Evolutionary conservation across 2,113 vertebrate genomes (phyloP), one percentile per base, ranked within the genome.

Genomic region (Cinclus mexicanus): DNA sequence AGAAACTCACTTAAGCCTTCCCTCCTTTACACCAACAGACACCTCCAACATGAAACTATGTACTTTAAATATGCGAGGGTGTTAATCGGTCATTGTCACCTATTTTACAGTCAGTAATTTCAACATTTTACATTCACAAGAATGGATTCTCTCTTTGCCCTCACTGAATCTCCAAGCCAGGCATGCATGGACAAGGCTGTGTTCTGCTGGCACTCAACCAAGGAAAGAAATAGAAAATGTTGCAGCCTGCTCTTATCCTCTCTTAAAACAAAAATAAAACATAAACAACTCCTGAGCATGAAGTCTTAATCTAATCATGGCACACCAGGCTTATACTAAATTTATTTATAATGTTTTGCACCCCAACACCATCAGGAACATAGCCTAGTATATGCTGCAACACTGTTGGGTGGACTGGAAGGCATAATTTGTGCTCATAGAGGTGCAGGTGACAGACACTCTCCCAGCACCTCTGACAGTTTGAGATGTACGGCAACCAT

Each of bases 251-350:
- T 68, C 39, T 68, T 75, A 81, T 9, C 28, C 28, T 53, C 68
- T 69, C 76, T 71, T 70, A 65, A 85, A 95, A 85, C 22, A 90
- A 89, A 57, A 84, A 63, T 21, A 89, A 78, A 19, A 31, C 33
- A 83, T 20, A 63, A 86, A 72, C 24, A 79, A 61, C 29, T 55
- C 35, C 12, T 20, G 37, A 76, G 31, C 28, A 64, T 12, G 11
- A 90, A 86, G 56, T 37, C 68, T 19, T 39, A 64, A 49, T 52
- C 33, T 56, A 93, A 88, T 60, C n/a, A 81, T 4, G 9, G 35
- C 17, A 84, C 4, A 2, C 6, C 28, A 75, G 14, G 22, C 16
- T 94, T 77, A 67, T 4, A 47, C 5, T 37, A 23, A 85, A 70
- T 65, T 31, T 7, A 79, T 41, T 87, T 57, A 61, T 23, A 70